Base-by-base conservation (phyloP, 2,113 vertebrate genomes). In the Sisor rabdophorus region DNA sequence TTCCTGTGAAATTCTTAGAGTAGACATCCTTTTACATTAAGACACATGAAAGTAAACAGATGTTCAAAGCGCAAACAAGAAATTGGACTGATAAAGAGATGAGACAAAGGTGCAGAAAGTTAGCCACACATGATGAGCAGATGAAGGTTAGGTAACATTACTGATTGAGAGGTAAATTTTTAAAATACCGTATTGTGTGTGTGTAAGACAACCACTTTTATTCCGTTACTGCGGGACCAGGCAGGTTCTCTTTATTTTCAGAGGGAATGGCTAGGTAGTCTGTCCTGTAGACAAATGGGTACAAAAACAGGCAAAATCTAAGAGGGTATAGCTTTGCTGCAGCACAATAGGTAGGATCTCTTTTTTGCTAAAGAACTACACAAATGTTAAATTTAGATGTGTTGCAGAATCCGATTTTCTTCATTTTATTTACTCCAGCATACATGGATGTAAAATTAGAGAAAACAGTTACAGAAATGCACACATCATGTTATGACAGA, bases 221-320 rank as follows among this genome's bases (percentile, higher is more conserved):
- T 82, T 97, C 94, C 82, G 94, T 92, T 86, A 95, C 94, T 1
- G 95, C 94, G 71, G 93, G 91, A 0, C 88, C 90, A 19, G 92
- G 92, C 16, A 92, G 92, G 82, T 91, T 94, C 76, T 96, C 96
- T 93, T 96, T 98, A 89, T 96, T 95, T 88, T 95, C 95, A 11
- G 96, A 98, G 0, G 97, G 95, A 85, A 98, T 92, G 13, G 97
- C 95, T 80, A 98, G 93, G 85, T 98, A 99, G 91, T 97, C 94
- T 88, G 95, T 95, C 88, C 96, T 99, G 89, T 10, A 71, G 89
- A 81, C 36, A 81, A 82, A 88, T 47, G 63, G 36, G 85, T 78
- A 85, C 73, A 82, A 78, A 79, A 80, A 76, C 71, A 87, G 56
- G 70, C 81, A 78, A 78, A 53, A 74, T 82, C 87, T 87, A 85